Evolutionary conservation across 2,797 vertebrate species (phyloP).

Genomic region (Carduelis carduelis): DNA sequence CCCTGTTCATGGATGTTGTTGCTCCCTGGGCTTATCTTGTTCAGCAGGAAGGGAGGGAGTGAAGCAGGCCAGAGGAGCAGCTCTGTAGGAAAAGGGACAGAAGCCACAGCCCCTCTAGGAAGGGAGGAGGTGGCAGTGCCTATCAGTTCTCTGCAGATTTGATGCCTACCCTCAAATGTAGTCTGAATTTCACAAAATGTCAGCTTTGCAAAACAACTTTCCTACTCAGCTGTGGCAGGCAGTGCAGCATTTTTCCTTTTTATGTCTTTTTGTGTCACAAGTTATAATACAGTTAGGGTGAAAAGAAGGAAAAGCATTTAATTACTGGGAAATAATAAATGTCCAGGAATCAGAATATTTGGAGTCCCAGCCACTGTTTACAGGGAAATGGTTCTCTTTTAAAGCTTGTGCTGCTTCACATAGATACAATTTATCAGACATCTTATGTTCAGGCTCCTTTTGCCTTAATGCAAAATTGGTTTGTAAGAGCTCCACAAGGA

Average conservation of each 20-base stretch:
- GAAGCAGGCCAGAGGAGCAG: neutral
- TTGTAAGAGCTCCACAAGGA: neutral
- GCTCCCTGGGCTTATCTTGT: conserved; percentile 4
- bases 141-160: conserved; percentile 3
- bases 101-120: neutral
- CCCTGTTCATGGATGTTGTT: neutral
- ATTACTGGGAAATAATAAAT: neutral
- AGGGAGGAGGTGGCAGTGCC: neutral
- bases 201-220: neutral
- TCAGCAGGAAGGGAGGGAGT: neutral
- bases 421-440: neutral
- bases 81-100: neutral
- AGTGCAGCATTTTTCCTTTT: neutral
- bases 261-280: neutral
- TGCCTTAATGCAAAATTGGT: neutral
- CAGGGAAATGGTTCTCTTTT: neutral
- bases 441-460: neutral
- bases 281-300: neutral
- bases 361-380: neutral
- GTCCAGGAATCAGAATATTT: neutral
- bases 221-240: neutral
- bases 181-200: neutral
- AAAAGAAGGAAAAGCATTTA: neutral
- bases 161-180: neutral
- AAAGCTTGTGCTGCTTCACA: neutral